Evolutionary conservation across 2,888 invertebrate genomes (phyloP), one percentile per base, ranked within the genome.

Genomic region (Drosophila prolongata): DNA sequence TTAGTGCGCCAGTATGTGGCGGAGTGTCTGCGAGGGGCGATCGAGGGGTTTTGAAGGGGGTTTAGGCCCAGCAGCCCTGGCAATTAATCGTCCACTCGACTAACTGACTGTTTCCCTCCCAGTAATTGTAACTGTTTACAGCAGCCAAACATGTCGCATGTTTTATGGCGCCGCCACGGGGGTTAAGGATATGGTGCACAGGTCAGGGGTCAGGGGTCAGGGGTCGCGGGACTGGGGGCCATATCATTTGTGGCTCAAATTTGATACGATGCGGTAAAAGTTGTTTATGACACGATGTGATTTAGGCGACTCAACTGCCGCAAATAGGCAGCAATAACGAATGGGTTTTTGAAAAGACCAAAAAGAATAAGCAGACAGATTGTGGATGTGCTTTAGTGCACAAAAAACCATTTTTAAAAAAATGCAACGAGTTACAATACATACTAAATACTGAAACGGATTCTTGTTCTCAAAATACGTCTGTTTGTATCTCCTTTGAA

Each of bases 11-110:
- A 35, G 37, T 16, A 16, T 55, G 55, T 40, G 24, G 14, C n/a
- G 35, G 49, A 34, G 49, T 40, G 52, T 59, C 19, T 40, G 24
- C 6, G n/a, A 38, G 9, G 4, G n/a, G 34, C 30, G 27, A 37
- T 50, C 9, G 52, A 4, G 27, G 11, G 5, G 14, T 30, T 35
- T 44, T 27, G 35, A 6, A 44, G 24, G 44, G 24, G 24, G 24
- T 38, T 59, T 56, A 52, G 55, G 44, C n/a, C 53, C 53, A 8
- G 34, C 43, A 42, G 56, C 3, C 35, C 35, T 37, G 60, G 75
- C 67, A 74, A 74, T 74, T 74, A 74, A 75, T 75, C 60, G 75
- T 67, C 67, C 60, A 60, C 60, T 57, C 73, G 49, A 71, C 54
- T 42, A 60, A 37, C 52, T 38, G 43, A 59, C 67, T 52, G 54